These are phyloP conservation scores for Nettapus auritus DNA, from an alignment of 2,113 vertebrate genomes.

Conservation along the genomic window DNA sequence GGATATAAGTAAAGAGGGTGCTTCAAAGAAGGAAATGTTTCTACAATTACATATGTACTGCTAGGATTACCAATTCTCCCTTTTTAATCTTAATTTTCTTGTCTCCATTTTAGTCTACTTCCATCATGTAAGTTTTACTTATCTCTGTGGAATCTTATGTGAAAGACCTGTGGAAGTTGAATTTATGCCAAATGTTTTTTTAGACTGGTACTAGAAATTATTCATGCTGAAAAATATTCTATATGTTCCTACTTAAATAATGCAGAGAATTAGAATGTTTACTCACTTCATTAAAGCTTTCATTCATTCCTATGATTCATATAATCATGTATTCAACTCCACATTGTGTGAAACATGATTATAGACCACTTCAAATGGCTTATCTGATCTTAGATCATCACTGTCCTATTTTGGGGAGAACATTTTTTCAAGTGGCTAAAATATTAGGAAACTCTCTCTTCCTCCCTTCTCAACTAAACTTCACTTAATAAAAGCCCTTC, in stretches of 20 bases:
- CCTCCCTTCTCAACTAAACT: neutral
- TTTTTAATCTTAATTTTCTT: neutral
- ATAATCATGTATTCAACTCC: neutral
- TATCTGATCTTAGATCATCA: neutral
- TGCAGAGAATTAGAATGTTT: neutral
- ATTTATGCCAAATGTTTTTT: neutral
- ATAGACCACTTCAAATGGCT: neutral
- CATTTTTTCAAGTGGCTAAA: neutral
- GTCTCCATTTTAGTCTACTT: neutral
- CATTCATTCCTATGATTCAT: neutral
- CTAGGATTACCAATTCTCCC: neutral
- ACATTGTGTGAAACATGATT: neutral
- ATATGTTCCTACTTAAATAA: neutral
- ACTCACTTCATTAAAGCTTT: neutral
- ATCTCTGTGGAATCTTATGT: neutral
- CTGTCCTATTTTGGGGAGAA: neutral
- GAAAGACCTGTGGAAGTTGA: neutral
- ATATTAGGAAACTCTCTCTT: neutral
- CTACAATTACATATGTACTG: rapidly evolving
- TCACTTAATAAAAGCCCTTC: neutral
- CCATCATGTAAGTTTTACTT: neutral
- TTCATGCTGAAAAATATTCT: neutral
- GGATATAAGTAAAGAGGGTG: neutral
- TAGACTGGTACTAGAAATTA: neutral
- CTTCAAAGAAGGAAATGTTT: neutral